Conservation (phyloP, 2,113 vertebrate genomes). For the Petaurus breviceps region DNA sequence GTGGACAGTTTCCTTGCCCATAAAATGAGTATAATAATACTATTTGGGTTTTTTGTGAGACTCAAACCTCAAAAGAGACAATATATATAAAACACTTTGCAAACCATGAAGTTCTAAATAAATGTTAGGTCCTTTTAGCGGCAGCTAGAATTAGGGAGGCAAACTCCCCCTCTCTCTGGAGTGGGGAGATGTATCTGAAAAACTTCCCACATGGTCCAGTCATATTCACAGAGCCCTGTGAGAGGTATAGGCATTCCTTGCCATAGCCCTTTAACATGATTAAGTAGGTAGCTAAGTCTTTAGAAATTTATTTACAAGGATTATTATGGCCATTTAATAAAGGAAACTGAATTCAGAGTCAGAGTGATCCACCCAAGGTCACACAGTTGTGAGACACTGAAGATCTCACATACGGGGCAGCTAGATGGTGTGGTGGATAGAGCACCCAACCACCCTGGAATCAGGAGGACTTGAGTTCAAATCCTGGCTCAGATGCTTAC, state of each 20-base stretch:
- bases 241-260: not conserved
- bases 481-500: not conserved
- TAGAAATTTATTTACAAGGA: not conserved
- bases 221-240: not conserved
- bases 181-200: not conserved
- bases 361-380: not conserved
- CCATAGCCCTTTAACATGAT: not conserved
- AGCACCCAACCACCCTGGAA: too few relatives aligned
- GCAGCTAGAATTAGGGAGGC: not conserved
- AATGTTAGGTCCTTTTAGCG: not conserved
- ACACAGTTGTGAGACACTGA: not conserved
- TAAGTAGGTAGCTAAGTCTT: not conserved
- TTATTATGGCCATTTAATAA: not conserved
- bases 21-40: not conserved
- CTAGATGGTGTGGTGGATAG: not conserved
- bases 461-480: not conserved
- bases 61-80: not conserved
- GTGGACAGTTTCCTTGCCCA: not conserved
- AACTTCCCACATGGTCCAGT: not conserved
- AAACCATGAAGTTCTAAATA: not conserved
- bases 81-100: not conserved
- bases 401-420: not conserved
- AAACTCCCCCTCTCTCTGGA: not conserved
- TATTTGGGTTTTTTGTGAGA: not conserved
- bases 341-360: slow-evolving; percentile 10